Conservation (phyloP, 2,113 vertebrate species). For the Serilophus lunatus region DNA sequence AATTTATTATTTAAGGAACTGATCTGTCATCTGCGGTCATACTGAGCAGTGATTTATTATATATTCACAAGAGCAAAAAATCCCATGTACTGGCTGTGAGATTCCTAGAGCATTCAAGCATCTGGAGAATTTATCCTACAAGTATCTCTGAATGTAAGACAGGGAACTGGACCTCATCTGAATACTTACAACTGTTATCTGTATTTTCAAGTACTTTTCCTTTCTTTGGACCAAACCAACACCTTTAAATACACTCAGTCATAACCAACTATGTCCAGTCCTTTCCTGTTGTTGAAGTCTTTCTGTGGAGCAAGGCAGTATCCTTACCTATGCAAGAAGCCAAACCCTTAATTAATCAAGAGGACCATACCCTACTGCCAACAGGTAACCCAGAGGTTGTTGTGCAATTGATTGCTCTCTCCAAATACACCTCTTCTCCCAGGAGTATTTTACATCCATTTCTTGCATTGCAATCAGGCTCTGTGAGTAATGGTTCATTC, state of each 20-base stretch:
- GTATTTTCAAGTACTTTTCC: not conserved
- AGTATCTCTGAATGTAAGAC: not conserved
- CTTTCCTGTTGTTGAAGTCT: not conserved
- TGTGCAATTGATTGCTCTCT: not conserved
- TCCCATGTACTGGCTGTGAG: not conserved
- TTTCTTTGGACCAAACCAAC: not conserved
- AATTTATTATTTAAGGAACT: conserved; percentile 23
- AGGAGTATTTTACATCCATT: not conserved
- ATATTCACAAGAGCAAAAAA: not conserved
- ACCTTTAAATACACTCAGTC: not conserved
- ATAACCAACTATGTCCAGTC: fast-evolving
- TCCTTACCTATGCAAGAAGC: not conserved
- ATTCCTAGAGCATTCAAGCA: not conserved
- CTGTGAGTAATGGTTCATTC: not conserved
- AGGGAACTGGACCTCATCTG: not conserved
- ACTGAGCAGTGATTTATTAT: conserved; percentile 4
- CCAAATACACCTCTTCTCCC: not conserved
- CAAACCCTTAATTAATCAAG: not conserved
- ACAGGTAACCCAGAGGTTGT: not conserved
- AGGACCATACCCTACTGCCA: not conserved
- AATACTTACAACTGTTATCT: not conserved
- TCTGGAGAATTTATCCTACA: conserved; percentile 10
- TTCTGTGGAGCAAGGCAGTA: not conserved
- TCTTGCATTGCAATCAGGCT: not conserved
- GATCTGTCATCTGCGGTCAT: not conserved